Evolutionary conservation across 2,797 vertebrate genomes (phyloP), one percentile per base, ranked within the genome.

Genomic region (Acrocephalus scirpaceus): DNA sequence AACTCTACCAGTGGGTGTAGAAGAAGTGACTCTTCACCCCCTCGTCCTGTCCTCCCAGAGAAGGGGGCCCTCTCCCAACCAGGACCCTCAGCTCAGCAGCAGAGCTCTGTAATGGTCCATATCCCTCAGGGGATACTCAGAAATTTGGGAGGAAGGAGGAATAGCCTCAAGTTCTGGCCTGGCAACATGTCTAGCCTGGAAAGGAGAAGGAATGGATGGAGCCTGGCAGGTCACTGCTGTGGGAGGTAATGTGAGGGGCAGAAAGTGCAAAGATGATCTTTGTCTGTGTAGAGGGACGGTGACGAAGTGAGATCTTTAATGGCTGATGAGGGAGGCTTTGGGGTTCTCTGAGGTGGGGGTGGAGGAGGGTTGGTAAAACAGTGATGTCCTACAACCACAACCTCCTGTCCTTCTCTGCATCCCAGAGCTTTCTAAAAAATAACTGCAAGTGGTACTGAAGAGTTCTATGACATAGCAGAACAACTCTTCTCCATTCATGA

Each of bases 241-340:
- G 22, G 27, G n/a, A 71, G n/a, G 25, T 42, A 36, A 60, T 60
- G 40, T 0, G 0, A 60, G 85, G 64, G 36, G 40, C 75, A 64
- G 36, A 19, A n/a, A 73, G 19, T 15, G 12, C 69, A 61, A 71
- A 79, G 54, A 27, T 2, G 2, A 23, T 18, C 29, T 71, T n/a
- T 34, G 16, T 51, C 40, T 9, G 2, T 72, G 51, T 51, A 62
- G 48, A 36, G 50, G 29, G 7, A 11, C 0, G 0, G 44, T 45
- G 26, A 40, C 13, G 3, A 67, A 79, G 13, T 1, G 0, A 51
- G 13, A 69, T 82, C 62, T 54, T 34, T 73, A 60, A 54, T 72
- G 54, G 42, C 58, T 87, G 45, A 27, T 1, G 5, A 81, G 22
- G 34, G 47, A 65, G 18, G 7, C 14, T 88, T 51, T 86, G 69